A percentile compares a stretch with the other conserved stretches of the same genome.
These are phyloP conservation scores for Tinamus guttatus DNA, from an alignment of 2,113 vertebrate genomes.

Conservation along the genomic window DNA sequence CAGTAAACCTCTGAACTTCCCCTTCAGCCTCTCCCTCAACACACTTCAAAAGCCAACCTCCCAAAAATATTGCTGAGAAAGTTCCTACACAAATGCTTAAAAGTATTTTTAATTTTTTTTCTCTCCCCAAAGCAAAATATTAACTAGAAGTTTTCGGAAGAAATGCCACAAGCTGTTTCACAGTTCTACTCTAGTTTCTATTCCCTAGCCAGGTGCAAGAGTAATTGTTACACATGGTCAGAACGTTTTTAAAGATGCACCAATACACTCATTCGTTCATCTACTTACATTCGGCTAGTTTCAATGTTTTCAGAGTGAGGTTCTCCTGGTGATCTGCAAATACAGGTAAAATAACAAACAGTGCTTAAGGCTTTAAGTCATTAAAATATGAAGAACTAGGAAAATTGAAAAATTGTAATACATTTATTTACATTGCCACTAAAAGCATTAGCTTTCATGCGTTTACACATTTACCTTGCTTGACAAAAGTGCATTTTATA, in stretches of 20 bases:
- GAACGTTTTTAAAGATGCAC: not conserved
- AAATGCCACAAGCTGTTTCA: not conserved
- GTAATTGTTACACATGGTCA: not conserved
- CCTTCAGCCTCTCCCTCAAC: not conserved
- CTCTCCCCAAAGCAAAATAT: not conserved
- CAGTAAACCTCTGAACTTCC: not conserved
- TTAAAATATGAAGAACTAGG: not conserved
- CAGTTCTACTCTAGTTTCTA: not conserved
- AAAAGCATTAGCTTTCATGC: not conserved
- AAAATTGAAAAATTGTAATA: not conserved
- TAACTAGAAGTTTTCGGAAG: not conserved
- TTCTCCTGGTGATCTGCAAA: conserved; percentile 88
- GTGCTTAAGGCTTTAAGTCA: not conserved
- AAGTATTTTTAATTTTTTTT: not conserved
- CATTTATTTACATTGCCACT: not conserved
- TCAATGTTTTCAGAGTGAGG: conserved; percentile 86
- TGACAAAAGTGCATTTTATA: not conserved
- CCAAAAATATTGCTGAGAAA: not conserved
- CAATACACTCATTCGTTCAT: not conserved
- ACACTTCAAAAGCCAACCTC: not conserved
- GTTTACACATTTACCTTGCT: not conserved
- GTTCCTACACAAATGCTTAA: not conserved
- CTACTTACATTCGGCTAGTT: conserved; percentile 98
- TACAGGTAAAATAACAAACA: conserved; percentile 60
- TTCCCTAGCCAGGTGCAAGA: not conserved